These are phyloP conservation scores for Pygathrix nemaeus DNA, from an alignment of 2,113 vertebrate species.

Conservation along the genomic window DNA sequence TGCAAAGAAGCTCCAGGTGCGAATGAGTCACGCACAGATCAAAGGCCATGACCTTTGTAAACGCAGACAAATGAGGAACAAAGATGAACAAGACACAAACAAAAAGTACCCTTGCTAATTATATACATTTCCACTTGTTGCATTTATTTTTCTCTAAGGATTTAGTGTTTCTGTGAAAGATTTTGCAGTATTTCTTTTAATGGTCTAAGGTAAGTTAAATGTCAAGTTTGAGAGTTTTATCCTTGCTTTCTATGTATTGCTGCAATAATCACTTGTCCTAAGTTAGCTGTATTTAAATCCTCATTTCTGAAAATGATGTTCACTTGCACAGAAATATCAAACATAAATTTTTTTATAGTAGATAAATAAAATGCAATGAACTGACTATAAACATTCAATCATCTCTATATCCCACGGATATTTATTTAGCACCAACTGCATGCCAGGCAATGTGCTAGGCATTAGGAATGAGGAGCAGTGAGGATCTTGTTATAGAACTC, in stretches of 20 bases:
- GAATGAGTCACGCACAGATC: background rate
- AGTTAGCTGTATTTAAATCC: background rate
- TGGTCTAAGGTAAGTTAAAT: background rate
- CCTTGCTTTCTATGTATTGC: background rate
- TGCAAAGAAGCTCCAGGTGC: background rate
- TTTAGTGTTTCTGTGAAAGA: background rate
- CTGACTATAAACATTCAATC: background rate
- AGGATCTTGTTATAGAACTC: background rate
- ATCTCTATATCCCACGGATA: background rate
- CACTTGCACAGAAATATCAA: conserved; percentile 7
- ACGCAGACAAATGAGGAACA: background rate
- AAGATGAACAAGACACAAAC: background rate
- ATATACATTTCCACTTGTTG: background rate
- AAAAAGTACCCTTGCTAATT: background rate
- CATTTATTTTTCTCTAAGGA: conserved; percentile 15
- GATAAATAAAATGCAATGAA: background rate
- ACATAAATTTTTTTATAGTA: background rate
- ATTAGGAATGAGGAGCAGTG: background rate
- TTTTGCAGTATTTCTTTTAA: background rate
- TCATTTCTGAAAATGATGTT: conserved; percentile 19
- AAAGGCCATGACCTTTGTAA: background rate
- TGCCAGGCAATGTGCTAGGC: background rate
- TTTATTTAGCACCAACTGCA: background rate
- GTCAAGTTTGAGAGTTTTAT: conserved; percentile 3
- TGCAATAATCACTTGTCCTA: background rate